Conservation (phyloP, 2,113 vertebrate species). For the Alligator mississippiensis region DNA sequence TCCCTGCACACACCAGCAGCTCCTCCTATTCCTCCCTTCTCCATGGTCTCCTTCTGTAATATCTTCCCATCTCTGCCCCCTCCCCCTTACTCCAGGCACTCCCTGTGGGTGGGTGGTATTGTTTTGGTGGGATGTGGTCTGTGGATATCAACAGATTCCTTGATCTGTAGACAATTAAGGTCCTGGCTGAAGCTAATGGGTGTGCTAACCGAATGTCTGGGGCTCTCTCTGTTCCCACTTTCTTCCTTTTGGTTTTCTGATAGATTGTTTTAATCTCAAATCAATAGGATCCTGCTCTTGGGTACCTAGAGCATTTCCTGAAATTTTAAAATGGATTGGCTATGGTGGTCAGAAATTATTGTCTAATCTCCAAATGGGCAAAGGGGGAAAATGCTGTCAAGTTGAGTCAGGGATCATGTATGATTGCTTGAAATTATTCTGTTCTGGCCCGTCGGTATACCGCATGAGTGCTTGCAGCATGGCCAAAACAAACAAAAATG, state of each 20-base stretch:
- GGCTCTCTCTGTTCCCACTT: neutral
- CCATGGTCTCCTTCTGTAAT: neutral
- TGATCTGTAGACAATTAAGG: no score
- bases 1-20: neutral
- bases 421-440: neutral
- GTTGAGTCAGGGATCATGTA: neutral
- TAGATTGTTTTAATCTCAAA: neutral
- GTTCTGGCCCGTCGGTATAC: neutral
- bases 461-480: neutral
- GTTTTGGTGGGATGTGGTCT: no score
- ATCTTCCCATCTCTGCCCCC: no score
- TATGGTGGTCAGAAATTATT: neutral
- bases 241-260: neutral
- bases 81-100: neutral
- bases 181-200: no score
- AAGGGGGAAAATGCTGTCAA: neutral
- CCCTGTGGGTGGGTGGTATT: no score
- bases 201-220: neutral
- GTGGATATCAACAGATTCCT: no score
- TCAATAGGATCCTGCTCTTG: neutral
- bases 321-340: neutral
- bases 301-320: neutral
- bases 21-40: neutral
- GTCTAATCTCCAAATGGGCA: neutral
- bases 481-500: neutral